Evolutionary conservation across 2,113 vertebrate species (phyloP), one percentile per base, ranked within the genome.

Genomic region (Petaurus breviceps): DNA sequence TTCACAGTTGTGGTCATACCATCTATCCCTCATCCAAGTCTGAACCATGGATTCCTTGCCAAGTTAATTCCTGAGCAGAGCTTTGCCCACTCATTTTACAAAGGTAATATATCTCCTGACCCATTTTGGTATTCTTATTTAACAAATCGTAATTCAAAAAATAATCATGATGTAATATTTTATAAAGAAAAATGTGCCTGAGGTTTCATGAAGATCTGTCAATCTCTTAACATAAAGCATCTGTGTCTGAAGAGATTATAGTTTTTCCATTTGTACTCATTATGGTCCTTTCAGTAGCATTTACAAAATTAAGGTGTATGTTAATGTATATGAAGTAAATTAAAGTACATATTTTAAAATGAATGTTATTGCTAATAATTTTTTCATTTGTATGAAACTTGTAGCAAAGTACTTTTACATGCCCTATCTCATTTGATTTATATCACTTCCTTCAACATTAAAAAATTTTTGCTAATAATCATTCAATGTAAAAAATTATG

Each of bases 21-120:
- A 97, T 99, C 99, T 98, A 98, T 99, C 98, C 98, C 99, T 98
- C 99, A 99, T 98, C 98, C 99, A 98, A 99, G 98, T 99, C 97
- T 99, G 99, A 99, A 98, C 98, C 99, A 99, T 98, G 99, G 99
- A 98, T 99, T 99, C 97, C 99, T 99, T 98, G 99, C 99, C 98
- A 99, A 99, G 98, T 98, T 99, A 98, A 99, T 99, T 98, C 99
- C 99, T 98, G 98, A 99, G 97, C 98, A 99, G 98, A 99, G 98
- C 98, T 99, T 99, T 99, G 96, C 98, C 97, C 98, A 99, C 98
- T 99, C 98, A 98, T 99, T 99, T 98, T 99, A 99, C 98, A 99
- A 99, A 99, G 99, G 99, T 99, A 99, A 99, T 98, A 98, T 95
- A 97, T 97, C 98, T 98, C 98, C 98, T 98, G 97, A 97, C 97